Base-by-base conservation (phyloP, 1,140 invertebrate genomes). In the Drosophila athabasca region DNA sequence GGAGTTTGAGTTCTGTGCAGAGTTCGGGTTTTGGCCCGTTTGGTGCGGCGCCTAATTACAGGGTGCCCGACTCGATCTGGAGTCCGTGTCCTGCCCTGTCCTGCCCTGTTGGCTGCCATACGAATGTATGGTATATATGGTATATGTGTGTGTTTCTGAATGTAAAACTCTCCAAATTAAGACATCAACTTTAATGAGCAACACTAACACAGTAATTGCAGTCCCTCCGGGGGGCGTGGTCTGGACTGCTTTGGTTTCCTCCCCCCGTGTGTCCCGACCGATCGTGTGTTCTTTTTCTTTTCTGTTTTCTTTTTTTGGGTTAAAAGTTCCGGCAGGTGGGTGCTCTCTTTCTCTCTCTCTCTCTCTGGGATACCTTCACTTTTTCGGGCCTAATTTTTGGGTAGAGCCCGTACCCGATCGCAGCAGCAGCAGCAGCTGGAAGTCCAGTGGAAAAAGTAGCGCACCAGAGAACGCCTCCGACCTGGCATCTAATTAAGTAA, bases 111-210 rank as follows among this genome's bases (percentile, higher is more conserved):
- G 24, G 35, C 39, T 74, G 59, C 62, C 43, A 64, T 49, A 29
- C 62, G n/a, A n/a, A n/a, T n/a, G n/a, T n/a, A n/a, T n/a, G 50
- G 43, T 1, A 49, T 66, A 51, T 71, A 35, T 51, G 65, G 66
- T 59, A 9, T 39, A 11, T 62, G 39, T 41, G 45, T 52, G 52
- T 70, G 50, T 51, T 55, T 55, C n/a, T 62, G 51, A 57, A 84
- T 84, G 80, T 84, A 84, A 85, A 84, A 84, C 81, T 62, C 74
- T 67, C 60, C 82, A 70, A 79, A 87, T 87, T 82, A 87, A 87
- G 82, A 87, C 82, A 87, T 87, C 82, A 87, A 82, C 80, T 87
- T 87, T 87, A 87, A 87, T 87, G 82, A 87, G 82, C 78, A 70
- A 75, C 83, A 81, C 83, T 88, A 87, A 87, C 82, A 81, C 79